Base-by-base conservation (phyloP, 2,113 vertebrate species). In the Bungarus multicinctus region DNA sequence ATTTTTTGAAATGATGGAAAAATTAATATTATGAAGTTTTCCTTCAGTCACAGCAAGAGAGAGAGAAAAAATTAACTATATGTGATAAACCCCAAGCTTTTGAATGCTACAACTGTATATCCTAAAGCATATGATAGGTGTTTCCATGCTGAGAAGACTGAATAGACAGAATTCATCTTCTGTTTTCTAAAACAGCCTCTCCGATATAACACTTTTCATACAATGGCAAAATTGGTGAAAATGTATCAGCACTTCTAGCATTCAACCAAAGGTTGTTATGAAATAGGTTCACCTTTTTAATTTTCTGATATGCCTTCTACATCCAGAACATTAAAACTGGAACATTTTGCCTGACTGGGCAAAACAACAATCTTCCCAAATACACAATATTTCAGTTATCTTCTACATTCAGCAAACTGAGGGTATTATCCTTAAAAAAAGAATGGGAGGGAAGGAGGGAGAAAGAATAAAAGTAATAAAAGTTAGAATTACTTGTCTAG, bases 1-100 rank as follows among this genome's bases (percentile, higher is more conserved):
- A 94, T 86, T 93, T n/a, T 54, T 25, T 8, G 10, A 93, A 96
- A 93, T 43, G 10, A 89, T 30, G 27, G 89, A 30, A 34, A 47
- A 91, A 87, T 64, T 93, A 93, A 87, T 95, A 87, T 90, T 12
- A 91, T 57, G 81, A 94, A 94, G 89, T 89, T 89, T 93, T 85
- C 53, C 47, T 52, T 94, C 81, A 95, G 16, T 90, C 94, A 88
- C 50, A 54, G 90, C 10, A 20, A 34, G 27, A 0, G 89, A 90
- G 91, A 86, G 92, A 89, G n/a, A 20, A 7, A 0, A 1, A 9
- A 43, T 90, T 34, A 95, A 92, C 3, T 25, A 52, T 20, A n/a
- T 1, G 7, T 43, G 74, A 86, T 34, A 81, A 64, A 94, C 34
- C 74, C 74, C 74, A 81, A 81, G 74, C 74, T 81, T 81, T 81